phyloP scores from a whole-genome alignment of 2,113 vertebrate genomes.

The Okapia johnstoni region DNA sequence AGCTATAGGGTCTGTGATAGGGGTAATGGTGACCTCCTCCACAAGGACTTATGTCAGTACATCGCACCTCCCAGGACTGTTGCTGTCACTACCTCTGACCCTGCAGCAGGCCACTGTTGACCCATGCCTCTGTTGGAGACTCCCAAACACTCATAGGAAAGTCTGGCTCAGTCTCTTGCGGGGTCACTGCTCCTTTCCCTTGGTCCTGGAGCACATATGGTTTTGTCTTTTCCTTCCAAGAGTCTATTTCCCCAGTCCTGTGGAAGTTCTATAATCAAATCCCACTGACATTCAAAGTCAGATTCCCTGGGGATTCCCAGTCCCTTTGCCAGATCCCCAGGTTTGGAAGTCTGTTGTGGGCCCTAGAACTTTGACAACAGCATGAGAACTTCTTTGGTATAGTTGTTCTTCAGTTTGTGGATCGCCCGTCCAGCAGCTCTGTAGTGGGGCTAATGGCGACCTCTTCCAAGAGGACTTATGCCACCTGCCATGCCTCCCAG shows the following conservation, averaged over 20 bases:
- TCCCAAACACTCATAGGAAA: not conserved
- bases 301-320: too few species aligned
- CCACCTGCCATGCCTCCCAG: too few species aligned
- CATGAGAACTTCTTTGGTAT: too few species aligned
- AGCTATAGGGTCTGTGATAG: not conserved
- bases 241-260: not conserved
- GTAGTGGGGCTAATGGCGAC: too few species aligned
- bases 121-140: not conserved
- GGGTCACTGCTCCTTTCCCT: not conserved
- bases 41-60: not conserved
- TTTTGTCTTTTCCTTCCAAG: not conserved
- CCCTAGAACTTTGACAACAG: too few species aligned
- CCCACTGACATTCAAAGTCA: not conserved
- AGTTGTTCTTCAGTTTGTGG: too few species aligned
- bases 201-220: not conserved
- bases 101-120: not conserved
- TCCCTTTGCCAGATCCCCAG: too few species aligned
- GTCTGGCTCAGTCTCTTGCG: not conserved
- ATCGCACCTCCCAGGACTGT: not conserved
- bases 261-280: not conserved
- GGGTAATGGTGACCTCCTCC: not conserved
- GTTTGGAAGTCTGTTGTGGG: too few species aligned
- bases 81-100: not conserved
- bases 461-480: too few species aligned
- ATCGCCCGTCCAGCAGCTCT: too few species aligned